These are phyloP conservation scores for Cephus runcator DNA, from an alignment of 2,888 invertebrate genomes.

Conservation along the genomic window DNA sequence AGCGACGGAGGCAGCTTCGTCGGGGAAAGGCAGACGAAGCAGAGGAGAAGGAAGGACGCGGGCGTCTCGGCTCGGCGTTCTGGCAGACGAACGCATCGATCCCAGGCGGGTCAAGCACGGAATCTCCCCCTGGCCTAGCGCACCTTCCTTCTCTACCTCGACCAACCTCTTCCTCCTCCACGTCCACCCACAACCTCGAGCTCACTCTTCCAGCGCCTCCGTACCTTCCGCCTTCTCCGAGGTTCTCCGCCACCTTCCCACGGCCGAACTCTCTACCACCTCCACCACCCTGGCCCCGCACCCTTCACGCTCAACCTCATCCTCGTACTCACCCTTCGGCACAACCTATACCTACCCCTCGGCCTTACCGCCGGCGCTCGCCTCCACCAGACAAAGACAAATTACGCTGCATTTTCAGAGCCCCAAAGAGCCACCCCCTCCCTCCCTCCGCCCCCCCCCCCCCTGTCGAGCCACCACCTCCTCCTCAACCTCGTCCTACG, in stretches of 20 bases:
- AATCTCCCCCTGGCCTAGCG: constrained; percentile 50
- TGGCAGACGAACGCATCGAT: constrained; percentile 67
- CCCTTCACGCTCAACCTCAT: constrained; percentile 23
- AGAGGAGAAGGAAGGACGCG: constrained; percentile 55
- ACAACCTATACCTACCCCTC: constrained; percentile 25
- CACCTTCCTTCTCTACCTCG: constrained; percentile 23
- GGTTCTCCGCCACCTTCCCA: constrained; percentile 1
- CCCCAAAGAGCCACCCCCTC: constrained; percentile 53
- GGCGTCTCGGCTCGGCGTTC: constrained; percentile 61
- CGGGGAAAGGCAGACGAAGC: constrained; percentile 27
- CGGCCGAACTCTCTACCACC: neutral
- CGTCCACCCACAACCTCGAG: constrained; percentile 12
- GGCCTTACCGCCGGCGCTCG: constrained; percentile 51
- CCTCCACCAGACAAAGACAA: constrained; percentile 65
- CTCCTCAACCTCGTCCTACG: constrained; percentile 24
- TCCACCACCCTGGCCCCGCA: neutral
- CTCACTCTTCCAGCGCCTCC: constrained; percentile 21
- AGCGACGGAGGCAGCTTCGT: constrained; percentile 43
- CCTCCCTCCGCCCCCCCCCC: constrained; percentile 7
- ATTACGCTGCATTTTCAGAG: constrained; percentile 66
- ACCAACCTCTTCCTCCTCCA: constrained; percentile 27
- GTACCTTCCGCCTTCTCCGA: constrained; percentile 4
- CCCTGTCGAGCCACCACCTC: constrained; percentile 20
- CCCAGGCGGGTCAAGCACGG: constrained; percentile 66
- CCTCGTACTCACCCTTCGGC: constrained; percentile 13